Evolutionary conservation across 1,140 invertebrate species (phyloP).

Genomic region (Apis cerana): DNA sequence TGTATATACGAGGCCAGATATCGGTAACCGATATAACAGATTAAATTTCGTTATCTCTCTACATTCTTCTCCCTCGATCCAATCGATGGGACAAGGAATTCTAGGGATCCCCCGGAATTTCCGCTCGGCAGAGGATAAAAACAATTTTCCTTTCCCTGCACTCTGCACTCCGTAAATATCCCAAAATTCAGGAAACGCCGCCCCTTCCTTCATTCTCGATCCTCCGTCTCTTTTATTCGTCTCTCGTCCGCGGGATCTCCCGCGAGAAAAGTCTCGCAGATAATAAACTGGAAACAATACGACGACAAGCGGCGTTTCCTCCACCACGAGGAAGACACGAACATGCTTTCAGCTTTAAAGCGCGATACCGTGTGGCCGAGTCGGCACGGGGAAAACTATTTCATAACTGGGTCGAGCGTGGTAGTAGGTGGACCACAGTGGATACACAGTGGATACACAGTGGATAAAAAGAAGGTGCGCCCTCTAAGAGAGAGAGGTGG

Average conservation of each 20-base stretch:
- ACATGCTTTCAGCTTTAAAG: constrained; percentile 79
- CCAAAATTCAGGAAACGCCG: neutral
- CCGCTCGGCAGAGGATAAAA: neutral
- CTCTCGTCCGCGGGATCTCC: constrained; percentile 3
- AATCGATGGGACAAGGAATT: neutral
- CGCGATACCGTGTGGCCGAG: constrained; percentile 60
- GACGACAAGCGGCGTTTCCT: constrained; percentile 51
- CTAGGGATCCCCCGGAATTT: neutral
- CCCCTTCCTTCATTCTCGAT: neutral
- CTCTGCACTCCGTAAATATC: neutral
- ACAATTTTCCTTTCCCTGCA: neutral
- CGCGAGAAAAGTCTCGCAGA: constrained; percentile 48
- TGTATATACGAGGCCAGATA: neutral
- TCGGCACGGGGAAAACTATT: constrained; percentile 60
- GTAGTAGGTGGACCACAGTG: constrained; percentile 22
- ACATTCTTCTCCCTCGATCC: no score
- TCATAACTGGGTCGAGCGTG: constrained; percentile 65
- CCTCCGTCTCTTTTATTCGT: constrained; percentile 45
- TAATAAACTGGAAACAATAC: constrained; percentile 69
- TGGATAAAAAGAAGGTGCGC: constrained; percentile 8
- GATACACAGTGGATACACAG: constrained; percentile 18
- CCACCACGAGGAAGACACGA: constrained; percentile 64
- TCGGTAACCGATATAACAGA: neutral
- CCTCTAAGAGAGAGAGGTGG: constrained; percentile 15
- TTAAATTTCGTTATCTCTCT: neutral